Percentiles rank a stretch among this genome's conserved stretches.
phyloP scores from a whole-genome alignment of 2,113 vertebrate genomes.

The Daubentonia madagascariensis region DNA sequence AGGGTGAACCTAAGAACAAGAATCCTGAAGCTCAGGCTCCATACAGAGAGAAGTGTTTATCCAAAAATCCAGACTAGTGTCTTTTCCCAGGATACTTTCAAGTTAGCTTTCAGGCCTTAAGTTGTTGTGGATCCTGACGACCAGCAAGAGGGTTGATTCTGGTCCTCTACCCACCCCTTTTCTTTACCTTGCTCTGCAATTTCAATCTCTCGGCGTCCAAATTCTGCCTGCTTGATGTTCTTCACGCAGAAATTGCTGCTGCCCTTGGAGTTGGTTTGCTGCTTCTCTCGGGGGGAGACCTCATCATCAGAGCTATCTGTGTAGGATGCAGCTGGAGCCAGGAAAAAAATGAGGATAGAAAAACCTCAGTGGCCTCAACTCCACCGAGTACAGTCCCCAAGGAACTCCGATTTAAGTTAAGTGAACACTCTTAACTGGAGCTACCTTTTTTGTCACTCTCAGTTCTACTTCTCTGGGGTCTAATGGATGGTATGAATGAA shows the following conservation, averaged over 20 bases:
- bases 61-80: neutral
- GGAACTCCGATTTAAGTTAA: neutral
- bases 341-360: slow-evolving; percentile 13
- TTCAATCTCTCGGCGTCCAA: slow-evolving; percentile 96
- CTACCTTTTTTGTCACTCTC: neutral
- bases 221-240: slow-evolving; percentile 97
- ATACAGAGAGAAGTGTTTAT: neutral
- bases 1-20: neutral
- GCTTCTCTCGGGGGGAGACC: slow-evolving; percentile 93
- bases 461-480: neutral
- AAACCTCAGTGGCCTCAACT: slow-evolving; percentile 18
- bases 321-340: slow-evolving; percentile 91
- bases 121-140: neutral
- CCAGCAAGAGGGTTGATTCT: neutral
- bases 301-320: slow-evolving; percentile 98
- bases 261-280: slow-evolving; percentile 94
- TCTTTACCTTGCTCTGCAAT: slow-evolving; percentile 94
- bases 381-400: neutral
- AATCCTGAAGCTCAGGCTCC: neutral
- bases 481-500: neutral
- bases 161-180: neutral
- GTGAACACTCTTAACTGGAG: neutral
- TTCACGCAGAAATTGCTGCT: slow-evolving; percentile 97
- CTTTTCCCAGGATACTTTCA: neutral
- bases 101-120: neutral